Conservation (phyloP, 2,113 vertebrate genomes). For the Corydoras maculifer region DNA sequence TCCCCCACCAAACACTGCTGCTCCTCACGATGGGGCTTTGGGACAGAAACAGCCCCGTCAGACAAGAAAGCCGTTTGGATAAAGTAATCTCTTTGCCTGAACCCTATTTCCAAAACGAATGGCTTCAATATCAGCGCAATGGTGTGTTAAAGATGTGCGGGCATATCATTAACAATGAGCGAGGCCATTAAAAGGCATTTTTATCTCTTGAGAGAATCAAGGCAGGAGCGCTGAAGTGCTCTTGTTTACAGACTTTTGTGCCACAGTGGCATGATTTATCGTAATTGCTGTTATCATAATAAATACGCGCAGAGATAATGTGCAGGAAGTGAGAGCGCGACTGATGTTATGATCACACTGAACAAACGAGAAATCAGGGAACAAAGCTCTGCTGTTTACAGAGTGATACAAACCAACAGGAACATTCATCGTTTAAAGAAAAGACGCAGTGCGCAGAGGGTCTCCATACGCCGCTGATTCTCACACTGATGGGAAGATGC, state of each 20-base stretch:
- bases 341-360: slow-evolving; percentile 31
- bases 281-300: slow-evolving; percentile 66
- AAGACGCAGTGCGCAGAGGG: no score
- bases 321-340: slow-evolving; percentile 55
- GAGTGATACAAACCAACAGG: no score
- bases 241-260: slow-evolving; percentile 67
- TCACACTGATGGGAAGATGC: no score
- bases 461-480: no score
- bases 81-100: slow-evolving; percentile 59
- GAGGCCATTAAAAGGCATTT: slow-evolving; percentile 74
- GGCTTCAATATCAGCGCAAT: slow-evolving; percentile 86
- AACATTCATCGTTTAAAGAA: no score
- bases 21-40: slow-evolving; percentile 39
- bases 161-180: slow-evolving; percentile 78
- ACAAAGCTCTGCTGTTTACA: not conserved
- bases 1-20: slow-evolving; percentile 6
- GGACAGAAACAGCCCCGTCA: slow-evolving; percentile 52
- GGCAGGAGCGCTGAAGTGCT: slow-evolving; percentile 61
- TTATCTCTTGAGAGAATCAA: slow-evolving; percentile 64
- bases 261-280: slow-evolving; percentile 57
- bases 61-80: slow-evolving; percentile 58
- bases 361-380: slow-evolving; percentile 13
- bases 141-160: slow-evolving; percentile 81
- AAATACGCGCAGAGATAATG: slow-evolving; percentile 59
- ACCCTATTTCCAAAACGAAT: slow-evolving; percentile 82